Base-by-base conservation (phyloP, 2,797 vertebrate genomes). In the Todus mexicanus region DNA sequence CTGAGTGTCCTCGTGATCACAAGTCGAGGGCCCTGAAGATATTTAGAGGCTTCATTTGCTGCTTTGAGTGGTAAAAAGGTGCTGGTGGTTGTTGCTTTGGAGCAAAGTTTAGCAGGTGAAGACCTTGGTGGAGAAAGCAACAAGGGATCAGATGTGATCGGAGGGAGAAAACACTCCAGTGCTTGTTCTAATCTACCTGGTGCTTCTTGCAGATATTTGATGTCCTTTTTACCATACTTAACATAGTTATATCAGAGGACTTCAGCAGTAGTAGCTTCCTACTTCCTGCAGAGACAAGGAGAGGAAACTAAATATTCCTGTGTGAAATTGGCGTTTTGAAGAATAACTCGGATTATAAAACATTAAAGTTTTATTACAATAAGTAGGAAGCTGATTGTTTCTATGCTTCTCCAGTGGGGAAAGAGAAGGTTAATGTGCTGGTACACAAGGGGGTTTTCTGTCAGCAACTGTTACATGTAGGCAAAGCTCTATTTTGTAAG, bases 361-460 rank as follows among this genome's bases (percentile, higher is more conserved):
- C n/a, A 64, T 11, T 6, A 18, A 7, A 19, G 18, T 68, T 73
- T 48, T 51, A 21, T 54, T 54, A 26, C 2, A 18, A n/a, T 20
- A n/a, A 63, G 18, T 21, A 61, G 54, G 35, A 47, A 87, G 12
- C 22, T 54, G 60, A 9, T 20, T 31, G 33, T 33, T 87, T 59
- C 61, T n/a, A 0, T 69, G 8, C 15, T 40, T 66, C 14, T 61
- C 16, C 42, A 53, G 14, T 9, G 18, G 13, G 25, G 16, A 29
- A 43, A 13, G 20, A 35, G 66, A 37, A 27, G 15, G 23, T 79
- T 74, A 37, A 80, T 2, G 1, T 43, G 12, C 7, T 15, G 11
- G 15, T 31, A 10, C 15, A 7, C 1, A 9, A 1, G 6, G 2
- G 7, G 2, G 5, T 0, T 14, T 25, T 76, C 57, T 43, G 26